phyloP scores from a whole-genome alignment of 2,888 invertebrate genomes.

The Endotricha flammealis region DNA sequence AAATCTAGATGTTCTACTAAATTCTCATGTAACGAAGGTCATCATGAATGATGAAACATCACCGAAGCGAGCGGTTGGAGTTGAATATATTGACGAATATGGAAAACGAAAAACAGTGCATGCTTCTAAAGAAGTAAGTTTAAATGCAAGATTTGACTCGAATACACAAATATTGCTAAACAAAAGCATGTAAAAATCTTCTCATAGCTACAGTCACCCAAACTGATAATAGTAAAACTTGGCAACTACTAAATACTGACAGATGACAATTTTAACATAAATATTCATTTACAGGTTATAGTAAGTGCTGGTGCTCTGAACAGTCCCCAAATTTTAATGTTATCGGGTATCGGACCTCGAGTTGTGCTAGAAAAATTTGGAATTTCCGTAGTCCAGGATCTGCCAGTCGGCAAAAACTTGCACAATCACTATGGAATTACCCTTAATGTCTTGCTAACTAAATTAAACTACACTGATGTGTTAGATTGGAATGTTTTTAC shows the following conservation, averaged over 20 bases:
- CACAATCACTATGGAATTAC: conserved; percentile 81
- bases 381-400: conserved; percentile 75
- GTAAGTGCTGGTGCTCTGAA: conserved; percentile 81
- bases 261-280: no score
- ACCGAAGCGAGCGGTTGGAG: conserved; percentile 68
- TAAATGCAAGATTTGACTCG: no score
- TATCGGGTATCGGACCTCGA: conserved; percentile 81
- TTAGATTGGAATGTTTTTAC: conserved; percentile 77
- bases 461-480: conserved; percentile 60
- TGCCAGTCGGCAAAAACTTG: conserved; percentile 81
- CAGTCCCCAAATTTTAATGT: conserved; percentile 80
- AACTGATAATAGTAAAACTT: no score
- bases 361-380: conserved; percentile 65
- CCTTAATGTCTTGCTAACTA: conserved; percentile 63
- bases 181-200: no score
- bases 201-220: no score
- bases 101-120: conserved; percentile 49
- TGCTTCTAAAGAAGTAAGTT: conserved; percentile 68
- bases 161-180: no score
- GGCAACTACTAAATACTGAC: no score
- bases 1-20: conserved; percentile 77
- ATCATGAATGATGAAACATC: conserved; percentile 58
- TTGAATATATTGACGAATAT: conserved; percentile 70
- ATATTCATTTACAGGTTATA: conserved; percentile 64
- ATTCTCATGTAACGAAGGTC: conserved; percentile 78